Conservation (phyloP, 2,797 vertebrate genomes). For the Cossypha niveicapilla region DNA sequence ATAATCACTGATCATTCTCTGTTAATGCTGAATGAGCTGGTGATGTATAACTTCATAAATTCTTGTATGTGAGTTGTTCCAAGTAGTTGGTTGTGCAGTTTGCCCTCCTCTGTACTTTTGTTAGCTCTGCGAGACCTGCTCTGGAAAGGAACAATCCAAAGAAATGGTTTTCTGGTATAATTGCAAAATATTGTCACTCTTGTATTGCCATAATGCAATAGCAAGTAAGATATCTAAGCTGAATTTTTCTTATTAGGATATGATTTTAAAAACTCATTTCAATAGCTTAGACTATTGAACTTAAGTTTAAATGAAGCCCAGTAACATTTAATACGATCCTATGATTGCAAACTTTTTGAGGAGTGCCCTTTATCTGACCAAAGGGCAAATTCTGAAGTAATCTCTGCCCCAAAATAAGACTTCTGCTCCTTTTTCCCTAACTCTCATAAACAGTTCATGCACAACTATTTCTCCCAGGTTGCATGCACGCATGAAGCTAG, state of each 20-base stretch:
- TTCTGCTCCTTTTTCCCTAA: neutral
- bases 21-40: neutral
- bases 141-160: neutral
- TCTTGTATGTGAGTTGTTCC: neutral
- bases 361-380: neutral
- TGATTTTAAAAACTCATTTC: rapidly evolving
- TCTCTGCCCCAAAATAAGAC: neutral
- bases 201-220: neutral
- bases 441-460: neutral
- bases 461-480: neutral
- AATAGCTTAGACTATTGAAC: neutral
- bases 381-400: neutral
- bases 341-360: neutral
- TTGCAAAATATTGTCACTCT: neutral
- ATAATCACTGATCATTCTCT: neutral
- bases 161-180: neutral
- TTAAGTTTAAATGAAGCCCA: neutral
- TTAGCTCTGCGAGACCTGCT: neutral
- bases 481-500: neutral
- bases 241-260: neutral
- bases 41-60: neutral
- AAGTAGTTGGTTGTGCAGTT: neutral
- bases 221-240: neutral
- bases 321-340: rapidly evolving
- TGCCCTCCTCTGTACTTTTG: neutral